These are phyloP conservation scores for Saccopteryx leptura DNA, from an alignment of 2,113 vertebrate species.

Conservation along the genomic window DNA sequence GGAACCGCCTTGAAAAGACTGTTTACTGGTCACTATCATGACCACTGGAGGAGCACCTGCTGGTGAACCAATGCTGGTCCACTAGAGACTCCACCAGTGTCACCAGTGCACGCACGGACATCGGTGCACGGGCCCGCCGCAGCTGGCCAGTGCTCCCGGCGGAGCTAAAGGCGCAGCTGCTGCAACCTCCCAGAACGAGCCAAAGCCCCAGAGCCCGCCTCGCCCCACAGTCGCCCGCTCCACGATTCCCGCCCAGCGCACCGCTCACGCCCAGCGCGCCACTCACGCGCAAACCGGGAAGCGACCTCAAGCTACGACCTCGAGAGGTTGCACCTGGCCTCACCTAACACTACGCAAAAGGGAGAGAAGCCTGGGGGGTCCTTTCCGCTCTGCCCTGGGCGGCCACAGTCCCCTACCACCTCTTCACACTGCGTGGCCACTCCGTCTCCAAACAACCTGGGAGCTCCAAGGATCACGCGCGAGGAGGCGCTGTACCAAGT, in stretches of 20 bases:
- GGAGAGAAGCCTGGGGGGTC: neutral
- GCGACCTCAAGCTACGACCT: conserved; percentile 48
- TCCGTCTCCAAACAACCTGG: neutral
- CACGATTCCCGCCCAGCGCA: conserved; percentile 54
- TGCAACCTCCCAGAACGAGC: neutral
- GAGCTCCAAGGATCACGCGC: neutral
- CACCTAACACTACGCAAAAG: neutral
- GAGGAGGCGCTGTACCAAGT: neutral
- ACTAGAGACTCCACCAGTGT: neutral
- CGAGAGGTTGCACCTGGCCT: neutral
- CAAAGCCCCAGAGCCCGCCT: neutral
- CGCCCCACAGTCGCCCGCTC: neutral
- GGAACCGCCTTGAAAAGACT: neutral
- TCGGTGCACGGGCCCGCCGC: neutral
- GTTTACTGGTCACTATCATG: conserved; percentile 12
- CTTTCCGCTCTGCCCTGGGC: neutral
- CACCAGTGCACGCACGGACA: neutral
- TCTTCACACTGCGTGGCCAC: neutral
- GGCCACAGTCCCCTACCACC: conserved; percentile 5
- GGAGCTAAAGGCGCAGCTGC: neutral
- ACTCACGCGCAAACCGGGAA: conserved; percentile 34
- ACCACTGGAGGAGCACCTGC: conserved; percentile 65
- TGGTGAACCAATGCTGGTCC: neutral
- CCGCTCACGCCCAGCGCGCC: neutral
- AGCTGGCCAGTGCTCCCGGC: neutral